These are phyloP conservation scores for Willisornis vidua DNA, from an alignment of 2,113 vertebrate species.

Conservation along the genomic window DNA sequence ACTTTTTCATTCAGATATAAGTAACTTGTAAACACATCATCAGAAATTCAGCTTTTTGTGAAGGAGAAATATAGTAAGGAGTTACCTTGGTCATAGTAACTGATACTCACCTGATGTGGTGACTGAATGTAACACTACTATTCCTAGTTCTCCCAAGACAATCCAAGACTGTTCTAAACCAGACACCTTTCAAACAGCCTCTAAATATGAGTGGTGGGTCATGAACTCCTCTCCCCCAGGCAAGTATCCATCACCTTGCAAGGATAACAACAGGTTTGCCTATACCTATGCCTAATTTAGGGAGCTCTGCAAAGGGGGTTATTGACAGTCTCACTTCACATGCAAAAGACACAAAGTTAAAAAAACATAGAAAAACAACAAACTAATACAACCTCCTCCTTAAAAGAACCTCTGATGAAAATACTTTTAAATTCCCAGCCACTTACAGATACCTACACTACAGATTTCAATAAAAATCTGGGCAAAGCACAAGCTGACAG, in stretches of 20 bases:
- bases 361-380: background rate
- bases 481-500: background rate
- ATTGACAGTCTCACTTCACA: background rate
- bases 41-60: background rate
- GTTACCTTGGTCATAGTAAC: background rate
- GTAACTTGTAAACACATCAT: background rate
- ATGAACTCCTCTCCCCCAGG: background rate
- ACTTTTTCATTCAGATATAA: background rate
- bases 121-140: accelerated
- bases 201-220: accelerated
- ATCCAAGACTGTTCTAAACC: background rate
- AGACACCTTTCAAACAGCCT: accelerated
- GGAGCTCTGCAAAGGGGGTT: background rate
- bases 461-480: background rate
- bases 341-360: background rate
- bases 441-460: background rate
- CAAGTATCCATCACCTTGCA: background rate
- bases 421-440: background rate
- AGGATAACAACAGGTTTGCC: background rate
- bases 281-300: background rate
- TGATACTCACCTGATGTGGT: background rate
- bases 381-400: background rate
- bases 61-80: background rate
- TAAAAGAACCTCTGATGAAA: accelerated
- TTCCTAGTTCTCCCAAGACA: background rate